Conservation (phyloP, 2,888 invertebrate species). For the Suillia variegata region DNA sequence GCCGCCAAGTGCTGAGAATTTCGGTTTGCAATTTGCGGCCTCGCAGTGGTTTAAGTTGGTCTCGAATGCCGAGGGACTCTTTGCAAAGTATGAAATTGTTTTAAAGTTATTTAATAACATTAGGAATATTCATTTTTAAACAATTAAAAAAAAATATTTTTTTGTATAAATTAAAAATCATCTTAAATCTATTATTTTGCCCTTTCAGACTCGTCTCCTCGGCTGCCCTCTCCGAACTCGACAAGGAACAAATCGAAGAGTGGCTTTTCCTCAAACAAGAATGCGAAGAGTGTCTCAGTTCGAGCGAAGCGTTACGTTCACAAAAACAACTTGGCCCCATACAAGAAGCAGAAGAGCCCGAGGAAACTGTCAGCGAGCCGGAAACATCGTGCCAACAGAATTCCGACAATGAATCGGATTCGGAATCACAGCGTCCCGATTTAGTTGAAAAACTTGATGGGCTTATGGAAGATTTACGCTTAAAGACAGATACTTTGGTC, state of each 20-base stretch:
- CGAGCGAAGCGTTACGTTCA: conserved; percentile 53
- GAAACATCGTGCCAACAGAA: conserved; percentile 62
- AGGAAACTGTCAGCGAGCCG: conserved; percentile 68
- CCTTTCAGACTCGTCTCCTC: conserved; percentile 65
- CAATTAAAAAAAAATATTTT: background rate
- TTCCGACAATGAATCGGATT: conserved; percentile 62
- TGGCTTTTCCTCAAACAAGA: conserved; percentile 87
- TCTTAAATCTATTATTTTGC: background rate
- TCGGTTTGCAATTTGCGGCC: conserved; percentile 82
- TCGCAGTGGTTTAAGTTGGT: conserved; percentile 82
- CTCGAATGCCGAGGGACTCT: conserved; percentile 83
- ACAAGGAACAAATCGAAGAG: conserved; percentile 77
- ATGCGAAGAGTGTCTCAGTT: conserved; percentile 77
- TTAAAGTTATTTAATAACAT: background rate
- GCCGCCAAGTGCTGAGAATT: conserved; percentile 49
- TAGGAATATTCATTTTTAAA: background rate
- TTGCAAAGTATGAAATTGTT: conserved; percentile 63
- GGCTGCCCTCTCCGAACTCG: conserved; percentile 72
- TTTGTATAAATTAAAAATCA: background rate
- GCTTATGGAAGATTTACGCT: conserved; percentile 73
- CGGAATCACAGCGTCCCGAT: conserved; percentile 68
- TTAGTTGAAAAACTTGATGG: conserved; percentile 75
- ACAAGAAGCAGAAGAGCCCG: conserved; percentile 66
- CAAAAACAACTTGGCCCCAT: conserved; percentile 58
- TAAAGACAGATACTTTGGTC: conserved; percentile 72